Percentiles rank a stretch among this genome's conserved stretches.
phyloP scores from a whole-genome alignment of 2,797 vertebrate species.

The Potorous gilbertii region DNA sequence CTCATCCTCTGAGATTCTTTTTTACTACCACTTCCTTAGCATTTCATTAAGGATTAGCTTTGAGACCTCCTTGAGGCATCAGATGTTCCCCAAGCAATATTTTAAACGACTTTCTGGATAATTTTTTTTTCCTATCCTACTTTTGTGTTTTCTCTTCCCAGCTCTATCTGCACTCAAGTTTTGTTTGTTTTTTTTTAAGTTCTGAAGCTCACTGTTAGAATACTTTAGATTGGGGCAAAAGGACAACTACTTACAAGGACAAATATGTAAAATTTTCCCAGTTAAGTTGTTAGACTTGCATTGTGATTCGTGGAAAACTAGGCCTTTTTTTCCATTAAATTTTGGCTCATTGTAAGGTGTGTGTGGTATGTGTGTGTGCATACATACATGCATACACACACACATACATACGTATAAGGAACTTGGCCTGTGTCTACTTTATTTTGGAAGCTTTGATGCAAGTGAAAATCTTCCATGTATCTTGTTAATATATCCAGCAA shows the following conservation, averaged over 20 bases:
- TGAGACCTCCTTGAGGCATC: neutral
- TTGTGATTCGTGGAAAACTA: neutral
- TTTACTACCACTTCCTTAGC: neutral
- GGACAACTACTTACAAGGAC: neutral
- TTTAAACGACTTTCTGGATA: neutral
- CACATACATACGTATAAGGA: neutral
- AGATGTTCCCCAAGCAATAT: neutral
- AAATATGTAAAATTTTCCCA: neutral
- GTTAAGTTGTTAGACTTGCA: neutral
- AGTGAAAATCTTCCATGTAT: neutral
- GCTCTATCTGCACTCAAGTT: neutral
- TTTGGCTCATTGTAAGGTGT: neutral
- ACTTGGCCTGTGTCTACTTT: neutral
- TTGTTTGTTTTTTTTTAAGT: neutral
- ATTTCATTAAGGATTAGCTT: neutral
- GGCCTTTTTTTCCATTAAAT: constrained; percentile 7
- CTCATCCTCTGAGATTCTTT: neutral
- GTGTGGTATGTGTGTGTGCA: too few relatives aligned
- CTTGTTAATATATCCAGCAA: neutral
- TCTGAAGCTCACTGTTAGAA: neutral
- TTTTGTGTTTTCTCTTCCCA: neutral
- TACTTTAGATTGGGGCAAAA: neutral
- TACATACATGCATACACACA: too few relatives aligned
- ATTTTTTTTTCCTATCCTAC: neutral
- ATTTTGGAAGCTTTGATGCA: constrained; percentile 20